Evolutionary conservation across 1,140 invertebrate genomes (phyloP).

Genomic region (Drosophila baimaii): DNA sequence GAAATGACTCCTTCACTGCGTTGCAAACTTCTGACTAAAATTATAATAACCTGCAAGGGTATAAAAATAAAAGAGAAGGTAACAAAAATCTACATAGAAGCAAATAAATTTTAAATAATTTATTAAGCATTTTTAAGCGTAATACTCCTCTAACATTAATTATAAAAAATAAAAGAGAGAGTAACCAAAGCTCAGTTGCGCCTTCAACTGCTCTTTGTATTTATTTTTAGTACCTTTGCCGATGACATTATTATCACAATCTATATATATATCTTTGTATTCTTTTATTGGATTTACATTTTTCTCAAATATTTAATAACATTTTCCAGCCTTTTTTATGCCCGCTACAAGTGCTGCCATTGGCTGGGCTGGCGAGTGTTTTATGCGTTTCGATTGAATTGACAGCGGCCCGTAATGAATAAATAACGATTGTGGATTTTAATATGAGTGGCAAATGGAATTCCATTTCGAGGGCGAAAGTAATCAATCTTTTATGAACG

Average conservation of each 20-base stretch:
- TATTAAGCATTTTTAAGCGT: too few species aligned
- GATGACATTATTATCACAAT: not conserved
- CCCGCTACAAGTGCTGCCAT: not conserved
- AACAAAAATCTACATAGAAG: too few species aligned
- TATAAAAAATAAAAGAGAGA: too few species aligned
- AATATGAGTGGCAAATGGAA: not conserved
- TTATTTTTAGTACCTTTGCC: not conserved
- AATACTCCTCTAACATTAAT: too few species aligned
- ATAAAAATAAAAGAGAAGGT: too few species aligned
- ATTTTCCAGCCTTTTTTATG: not conserved
- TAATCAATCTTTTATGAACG: constrained; percentile 8
- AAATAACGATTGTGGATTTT: constrained; percentile 19
- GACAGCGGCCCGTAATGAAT: constrained; percentile 16
- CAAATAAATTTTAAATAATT: too few species aligned
- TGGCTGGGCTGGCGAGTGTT: not conserved
- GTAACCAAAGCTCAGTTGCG: too few species aligned
- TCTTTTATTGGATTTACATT: not conserved
- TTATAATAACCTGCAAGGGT: too few species aligned
- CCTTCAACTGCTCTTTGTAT: too few species aligned
- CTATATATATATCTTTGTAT: not conserved
- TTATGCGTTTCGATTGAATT: constrained; percentile 21
- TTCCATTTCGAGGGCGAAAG: not conserved
- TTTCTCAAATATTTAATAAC: constrained; percentile 13
- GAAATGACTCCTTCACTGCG: too few species aligned
- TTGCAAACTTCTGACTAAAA: too few species aligned